These are phyloP conservation scores for Tenthredo livida DNA, from an alignment of 2,888 invertebrate species.

Conservation along the genomic window DNA sequence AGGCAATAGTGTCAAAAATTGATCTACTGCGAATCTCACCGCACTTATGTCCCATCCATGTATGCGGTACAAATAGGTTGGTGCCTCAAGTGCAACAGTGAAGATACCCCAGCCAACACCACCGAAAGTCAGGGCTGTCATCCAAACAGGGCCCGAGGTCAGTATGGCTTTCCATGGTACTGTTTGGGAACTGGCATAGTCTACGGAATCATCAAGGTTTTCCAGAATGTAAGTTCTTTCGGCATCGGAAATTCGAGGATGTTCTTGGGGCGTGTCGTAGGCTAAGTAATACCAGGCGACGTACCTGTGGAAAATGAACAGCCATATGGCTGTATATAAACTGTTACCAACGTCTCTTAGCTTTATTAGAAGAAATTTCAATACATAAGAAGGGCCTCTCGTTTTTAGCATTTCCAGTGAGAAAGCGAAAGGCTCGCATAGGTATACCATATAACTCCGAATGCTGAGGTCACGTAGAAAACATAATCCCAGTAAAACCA, in stretches of 20 bases:
- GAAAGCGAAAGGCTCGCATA: neutral
- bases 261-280: conserved; percentile 83
- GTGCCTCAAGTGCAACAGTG: conserved; percentile 85
- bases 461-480: conserved; percentile 83
- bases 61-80: conserved; percentile 85
- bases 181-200: conserved; percentile 63
- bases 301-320: conserved; percentile 62
- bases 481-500: conserved; percentile 86
- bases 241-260: conserved; percentile 82
- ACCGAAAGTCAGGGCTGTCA: conserved; percentile 83
- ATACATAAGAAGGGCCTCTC: neutral
- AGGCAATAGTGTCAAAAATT: neutral
- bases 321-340: too few species aligned
- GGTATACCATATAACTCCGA: conserved; percentile 77
- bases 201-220: conserved; percentile 76
- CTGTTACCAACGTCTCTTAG: neutral
- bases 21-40: conserved; percentile 76
- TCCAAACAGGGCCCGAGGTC: conserved; percentile 81
- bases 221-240: conserved; percentile 82
- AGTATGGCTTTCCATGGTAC: conserved; percentile 84
- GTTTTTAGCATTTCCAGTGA: neutral
- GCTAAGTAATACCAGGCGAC: conserved; percentile 83
- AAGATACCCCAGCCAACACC: conserved; percentile 86
- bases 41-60: conserved; percentile 85
- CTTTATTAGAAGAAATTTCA: too few species aligned